Base-by-base conservation (phyloP, 2,113 vertebrate species). In the Nannospalax galili region DNA sequence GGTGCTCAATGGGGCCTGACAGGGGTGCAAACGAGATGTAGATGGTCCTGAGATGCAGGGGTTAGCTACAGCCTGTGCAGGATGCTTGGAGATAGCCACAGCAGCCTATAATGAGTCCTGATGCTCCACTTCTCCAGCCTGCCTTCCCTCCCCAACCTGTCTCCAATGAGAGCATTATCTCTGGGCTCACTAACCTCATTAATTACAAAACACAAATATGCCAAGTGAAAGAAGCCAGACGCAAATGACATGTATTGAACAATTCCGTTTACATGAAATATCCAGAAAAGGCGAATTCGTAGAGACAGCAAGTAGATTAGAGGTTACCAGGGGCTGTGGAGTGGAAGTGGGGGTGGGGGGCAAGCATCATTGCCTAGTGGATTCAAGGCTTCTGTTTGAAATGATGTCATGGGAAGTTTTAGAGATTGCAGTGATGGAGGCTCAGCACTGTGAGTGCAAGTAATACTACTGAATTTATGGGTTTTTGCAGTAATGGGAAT, bases 131-230 rank as follows among this genome's bases (percentile, higher is more conserved):
- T 78, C 84, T 40, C 28, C 88, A 10, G 10, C 2, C 0, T 9
- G 45, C n/a, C 84, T 91, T 56, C 9, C 64, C 10, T 56, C 32
- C 45, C 62, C 58, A 20, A 5, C 67, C 30, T 14, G 2, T 72
- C 73, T 94, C 73, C 84, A 37, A 8, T 9, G 30, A 79, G 20
- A 92, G 24, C 30, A 45, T 73, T 88, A 69, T 58, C 67, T 75
- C 56, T 0, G 14, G 52, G 20, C 20, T 92, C 4, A 14, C 26
- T 40, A 94, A 20, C 48, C 65, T 92, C 74, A 48, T 94, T 88
- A 69, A 84, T 67, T 88, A 42, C 87, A 84, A 75, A 88, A 85
- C 69, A 89, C 87, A 95, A 90, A 62, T n/a, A 92, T 3, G 15
- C 60, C 58, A 56, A 64, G 32, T 37, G 26, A 92, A 93, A 52